These are phyloP conservation scores for Australoheros scitulus DNA, from an alignment of 2,113 vertebrate species.

Conservation along the genomic window DNA sequence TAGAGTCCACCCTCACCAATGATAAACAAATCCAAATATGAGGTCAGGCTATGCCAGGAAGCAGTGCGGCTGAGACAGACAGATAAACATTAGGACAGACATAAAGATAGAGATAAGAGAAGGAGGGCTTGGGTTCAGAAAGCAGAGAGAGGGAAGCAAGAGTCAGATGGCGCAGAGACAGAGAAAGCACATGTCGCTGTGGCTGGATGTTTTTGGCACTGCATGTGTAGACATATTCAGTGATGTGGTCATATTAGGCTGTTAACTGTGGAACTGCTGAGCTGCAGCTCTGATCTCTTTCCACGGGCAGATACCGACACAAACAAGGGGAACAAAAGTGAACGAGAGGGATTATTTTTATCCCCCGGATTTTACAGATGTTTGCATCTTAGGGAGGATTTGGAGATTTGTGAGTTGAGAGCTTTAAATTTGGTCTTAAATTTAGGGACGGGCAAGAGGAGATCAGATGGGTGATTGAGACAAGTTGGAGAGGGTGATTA, in stretches of 20 bases:
- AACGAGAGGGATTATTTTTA: not conserved
- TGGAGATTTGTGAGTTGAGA: not conserved
- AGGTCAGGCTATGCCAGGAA: conserved; percentile 14
- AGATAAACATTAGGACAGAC: conserved; percentile 57
- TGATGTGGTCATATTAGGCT: conserved; percentile 41
- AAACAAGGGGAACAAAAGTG: not conserved
- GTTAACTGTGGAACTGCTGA: conserved; percentile 1
- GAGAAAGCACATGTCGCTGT: conserved; percentile 9
- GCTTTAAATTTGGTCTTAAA: conserved; percentile 17
- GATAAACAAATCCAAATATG: conserved; percentile 65
- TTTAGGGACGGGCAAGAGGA: not conserved
- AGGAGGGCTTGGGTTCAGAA: not conserved
- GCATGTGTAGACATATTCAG: conserved; percentile 8
- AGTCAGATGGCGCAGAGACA: not conserved
- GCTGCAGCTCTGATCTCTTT: conserved; percentile 3
- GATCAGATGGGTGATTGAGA: not conserved
- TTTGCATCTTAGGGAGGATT: conserved; percentile 17
- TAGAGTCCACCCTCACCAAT: conserved; percentile 35
- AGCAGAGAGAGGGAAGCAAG: conserved; percentile 8
- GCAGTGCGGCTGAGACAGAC: conserved; percentile 45
- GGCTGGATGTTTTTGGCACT: conserved; percentile 22
- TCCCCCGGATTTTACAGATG: not conserved
- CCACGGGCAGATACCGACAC: conserved; percentile 17
- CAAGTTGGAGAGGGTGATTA: conserved; percentile 27
- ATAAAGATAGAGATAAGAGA: conserved; percentile 53